Evolutionary conservation across 1,140 invertebrate species (phyloP).

Genomic region (Drosophila subobscura): DNA sequence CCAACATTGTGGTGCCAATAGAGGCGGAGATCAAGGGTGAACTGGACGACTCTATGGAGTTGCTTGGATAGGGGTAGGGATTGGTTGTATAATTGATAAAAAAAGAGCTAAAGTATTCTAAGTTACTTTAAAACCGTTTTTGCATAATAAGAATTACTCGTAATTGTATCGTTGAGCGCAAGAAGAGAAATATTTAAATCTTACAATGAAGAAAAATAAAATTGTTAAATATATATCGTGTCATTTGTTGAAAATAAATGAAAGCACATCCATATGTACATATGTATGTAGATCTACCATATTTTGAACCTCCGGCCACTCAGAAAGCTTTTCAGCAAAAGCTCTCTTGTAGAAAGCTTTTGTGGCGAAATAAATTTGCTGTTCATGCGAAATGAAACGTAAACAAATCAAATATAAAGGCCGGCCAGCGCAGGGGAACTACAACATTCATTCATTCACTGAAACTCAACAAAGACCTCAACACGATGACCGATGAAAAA

Average conservation of each 20-base stretch:
- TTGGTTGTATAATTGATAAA: neutral
- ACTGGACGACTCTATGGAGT: slow-evolving; percentile 51
- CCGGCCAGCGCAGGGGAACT: neutral
- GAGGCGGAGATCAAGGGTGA: slow-evolving; percentile 59
- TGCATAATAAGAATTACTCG: slow-evolving; percentile 29
- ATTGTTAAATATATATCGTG: slow-evolving; percentile 27
- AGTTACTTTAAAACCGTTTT: slow-evolving; percentile 60
- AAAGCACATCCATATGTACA: too few species aligned
- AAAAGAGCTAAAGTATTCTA: slow-evolving; percentile 58
- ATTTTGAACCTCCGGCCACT: neutral
- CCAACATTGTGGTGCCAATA: slow-evolving; percentile 10
- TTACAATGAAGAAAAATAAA: slow-evolving; percentile 13
- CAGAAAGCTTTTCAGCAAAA: neutral
- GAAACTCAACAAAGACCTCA: neutral
- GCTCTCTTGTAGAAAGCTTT: neutral
- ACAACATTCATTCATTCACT: neutral
- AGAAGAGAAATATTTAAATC: slow-evolving; percentile 28
- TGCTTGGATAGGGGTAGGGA: slow-evolving; percentile 18
- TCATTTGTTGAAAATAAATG: slow-evolving; percentile 18
- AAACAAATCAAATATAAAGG: slow-evolving; percentile 10
- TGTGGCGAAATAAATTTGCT: slow-evolving; percentile 8
- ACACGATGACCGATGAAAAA: slow-evolving; percentile 15
- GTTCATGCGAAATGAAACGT: slow-evolving; percentile 1
- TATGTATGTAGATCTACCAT: too few species aligned
- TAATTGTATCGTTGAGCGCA: slow-evolving; percentile 35